These are phyloP conservation scores for Porites lutea DNA, from an alignment of 64 coral and sea anemone genomes.

Conservation along the genomic window DNA sequence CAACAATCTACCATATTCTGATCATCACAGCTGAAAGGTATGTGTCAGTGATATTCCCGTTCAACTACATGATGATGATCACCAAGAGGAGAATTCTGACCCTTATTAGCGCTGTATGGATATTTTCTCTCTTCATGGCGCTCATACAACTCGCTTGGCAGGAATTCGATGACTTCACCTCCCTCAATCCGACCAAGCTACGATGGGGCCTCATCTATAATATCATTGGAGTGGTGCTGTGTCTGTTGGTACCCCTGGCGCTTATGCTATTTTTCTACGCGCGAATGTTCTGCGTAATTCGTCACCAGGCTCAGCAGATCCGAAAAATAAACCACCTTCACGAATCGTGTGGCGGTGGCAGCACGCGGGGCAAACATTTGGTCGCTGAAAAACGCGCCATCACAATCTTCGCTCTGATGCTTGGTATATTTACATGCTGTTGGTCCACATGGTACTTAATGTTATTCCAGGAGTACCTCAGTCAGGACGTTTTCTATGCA, in stretches of 20 bases:
- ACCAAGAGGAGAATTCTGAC: conserved; percentile 63
- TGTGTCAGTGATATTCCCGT: conserved; percentile 85
- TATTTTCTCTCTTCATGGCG: conserved; percentile 66
- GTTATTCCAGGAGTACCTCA: conserved; percentile 42
- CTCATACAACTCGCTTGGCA: conserved; percentile 83
- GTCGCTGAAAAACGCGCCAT: conserved; percentile 74
- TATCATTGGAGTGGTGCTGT: conserved; percentile 56
- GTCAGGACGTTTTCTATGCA: neutral
- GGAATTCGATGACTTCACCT: conserved; percentile 67
- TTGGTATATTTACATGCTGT: conserved; percentile 69
- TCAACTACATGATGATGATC: conserved; percentile 82
- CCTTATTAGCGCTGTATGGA: conserved; percentile 75
- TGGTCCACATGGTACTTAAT: conserved; percentile 78
- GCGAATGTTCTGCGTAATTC: conserved; percentile 85
- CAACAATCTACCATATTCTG: conserved; percentile 96
- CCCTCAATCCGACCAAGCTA: conserved; percentile 27
- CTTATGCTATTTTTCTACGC: conserved; percentile 77
- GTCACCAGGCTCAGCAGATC: conserved; percentile 65
- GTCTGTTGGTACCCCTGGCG: conserved; percentile 68
- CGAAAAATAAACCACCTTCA: conserved; percentile 57
- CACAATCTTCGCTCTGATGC: conserved; percentile 76
- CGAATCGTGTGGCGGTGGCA: conserved; percentile 9
- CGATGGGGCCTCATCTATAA: conserved; percentile 85
- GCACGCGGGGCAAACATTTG: conserved; percentile 31
- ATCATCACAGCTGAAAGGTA: conserved; percentile 93